Conservation (phyloP, 1,140 invertebrate genomes). For the Lineus longissimus region DNA sequence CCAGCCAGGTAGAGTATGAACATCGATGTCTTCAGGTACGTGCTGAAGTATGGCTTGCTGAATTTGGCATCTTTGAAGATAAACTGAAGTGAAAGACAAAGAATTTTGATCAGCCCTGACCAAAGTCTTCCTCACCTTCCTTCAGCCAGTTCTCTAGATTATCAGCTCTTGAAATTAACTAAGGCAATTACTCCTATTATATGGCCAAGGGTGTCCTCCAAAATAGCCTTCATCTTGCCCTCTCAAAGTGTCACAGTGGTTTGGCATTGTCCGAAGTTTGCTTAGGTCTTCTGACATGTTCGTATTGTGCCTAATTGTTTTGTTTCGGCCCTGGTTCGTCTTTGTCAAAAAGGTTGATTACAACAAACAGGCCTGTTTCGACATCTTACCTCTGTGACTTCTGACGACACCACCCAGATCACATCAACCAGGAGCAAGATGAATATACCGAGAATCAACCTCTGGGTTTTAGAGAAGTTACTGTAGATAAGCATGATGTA, state of each 20-base stretch:
- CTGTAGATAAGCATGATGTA: slow-evolving; percentile 35
- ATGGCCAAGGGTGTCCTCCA: too few relatives aligned
- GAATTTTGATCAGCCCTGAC: not conserved
- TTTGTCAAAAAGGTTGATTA: not conserved
- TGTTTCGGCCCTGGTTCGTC: too few relatives aligned
- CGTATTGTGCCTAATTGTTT: too few relatives aligned
- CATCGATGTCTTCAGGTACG: slow-evolving; percentile 84
- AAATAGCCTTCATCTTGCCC: too few relatives aligned
- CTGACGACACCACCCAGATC: slow-evolving; percentile 82
- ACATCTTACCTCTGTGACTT: slow-evolving; percentile 71
- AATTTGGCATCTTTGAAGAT: slow-evolving; percentile 75
- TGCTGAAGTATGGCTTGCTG: slow-evolving; percentile 84
- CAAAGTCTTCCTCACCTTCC: too few relatives aligned
- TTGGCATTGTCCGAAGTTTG: too few relatives aligned
- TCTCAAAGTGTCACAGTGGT: too few relatives aligned
- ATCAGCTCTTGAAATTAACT: too few relatives aligned
- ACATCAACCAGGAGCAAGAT: slow-evolving; percentile 77
- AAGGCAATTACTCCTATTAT: too few relatives aligned
- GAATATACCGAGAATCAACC: slow-evolving; percentile 71
- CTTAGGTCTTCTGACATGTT: too few relatives aligned
- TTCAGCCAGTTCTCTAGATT: too few relatives aligned
- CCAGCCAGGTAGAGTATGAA: slow-evolving; percentile 79
- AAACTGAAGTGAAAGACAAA: slow-evolving; percentile 63
- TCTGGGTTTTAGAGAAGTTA: slow-evolving; percentile 54
- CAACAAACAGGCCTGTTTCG: not conserved